phyloP scores from a whole-genome alignment of 2,113 vertebrate species.

The Charina bottae region DNA sequence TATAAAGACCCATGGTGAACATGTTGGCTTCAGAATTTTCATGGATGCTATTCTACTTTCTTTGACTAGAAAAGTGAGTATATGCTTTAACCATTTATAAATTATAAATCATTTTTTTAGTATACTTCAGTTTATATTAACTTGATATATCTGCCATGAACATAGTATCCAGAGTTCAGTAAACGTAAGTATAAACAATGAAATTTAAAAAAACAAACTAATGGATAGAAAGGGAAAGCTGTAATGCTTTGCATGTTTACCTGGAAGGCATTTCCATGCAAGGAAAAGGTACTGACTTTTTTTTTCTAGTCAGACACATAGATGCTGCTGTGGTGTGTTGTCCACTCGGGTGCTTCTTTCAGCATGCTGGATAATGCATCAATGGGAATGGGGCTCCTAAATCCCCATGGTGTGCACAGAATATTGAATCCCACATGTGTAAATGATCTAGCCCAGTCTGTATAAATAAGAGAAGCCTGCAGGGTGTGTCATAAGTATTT shows the following conservation, averaged over 20 bases:
- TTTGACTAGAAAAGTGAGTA: constrained; percentile 89
- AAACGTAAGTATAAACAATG: not conserved
- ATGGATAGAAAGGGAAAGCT: not conserved
- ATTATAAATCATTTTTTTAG: not conserved
- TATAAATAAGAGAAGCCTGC: not conserved
- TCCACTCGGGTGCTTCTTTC: not conserved
- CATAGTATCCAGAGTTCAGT: too few relatives aligned
- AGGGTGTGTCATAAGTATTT: not conserved
- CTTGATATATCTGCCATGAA: not conserved
- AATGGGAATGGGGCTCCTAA: not conserved
- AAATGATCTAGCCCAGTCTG: not conserved
- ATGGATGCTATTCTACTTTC: constrained; percentile 97
- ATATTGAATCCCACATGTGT: not conserved
- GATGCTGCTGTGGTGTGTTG: not conserved
- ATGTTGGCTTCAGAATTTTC: constrained; percentile 97
- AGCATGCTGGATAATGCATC: not conserved
- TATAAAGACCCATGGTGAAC: constrained; percentile 92
- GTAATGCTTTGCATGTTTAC: not conserved
- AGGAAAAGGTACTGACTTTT: not conserved
- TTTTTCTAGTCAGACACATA: too few relatives aligned
- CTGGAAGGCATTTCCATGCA: not conserved
- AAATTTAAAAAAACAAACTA: not conserved
- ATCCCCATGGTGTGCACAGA: not conserved
- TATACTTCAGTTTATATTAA: not conserved
- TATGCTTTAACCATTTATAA: not conserved